phyloP scores from a whole-genome alignment of 2,113 vertebrate species.

The Charadrius vociferus region DNA sequence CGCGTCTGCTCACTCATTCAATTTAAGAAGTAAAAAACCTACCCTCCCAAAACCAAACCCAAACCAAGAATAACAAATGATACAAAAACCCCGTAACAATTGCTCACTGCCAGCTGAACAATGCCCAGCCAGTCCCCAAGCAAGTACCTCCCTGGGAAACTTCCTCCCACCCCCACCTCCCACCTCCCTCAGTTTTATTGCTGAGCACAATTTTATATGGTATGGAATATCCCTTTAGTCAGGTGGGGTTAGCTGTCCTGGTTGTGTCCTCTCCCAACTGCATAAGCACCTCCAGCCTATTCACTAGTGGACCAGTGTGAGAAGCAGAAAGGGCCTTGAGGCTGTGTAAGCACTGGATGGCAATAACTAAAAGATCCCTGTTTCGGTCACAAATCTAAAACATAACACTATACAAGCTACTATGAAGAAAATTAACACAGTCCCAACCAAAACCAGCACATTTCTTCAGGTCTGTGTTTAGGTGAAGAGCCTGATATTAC shows the following conservation, averaged over 20 bases:
- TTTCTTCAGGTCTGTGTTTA: neutral
- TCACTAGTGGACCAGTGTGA: rapidly evolving
- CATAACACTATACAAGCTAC: neutral
- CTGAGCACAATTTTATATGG: neutral
- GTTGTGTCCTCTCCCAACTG: neutral
- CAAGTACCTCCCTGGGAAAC: rapidly evolving
- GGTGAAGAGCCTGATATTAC: neutral
- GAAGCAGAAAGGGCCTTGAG: neutral
- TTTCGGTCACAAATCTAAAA: neutral
- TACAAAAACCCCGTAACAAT: neutral
- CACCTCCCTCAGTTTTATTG: neutral
- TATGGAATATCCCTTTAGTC: neutral
- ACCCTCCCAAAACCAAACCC: neutral
- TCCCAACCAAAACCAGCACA: neutral
- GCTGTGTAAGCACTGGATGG: neutral
- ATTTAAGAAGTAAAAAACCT: neutral
- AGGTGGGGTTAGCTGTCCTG: neutral
- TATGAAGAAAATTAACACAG: neutral
- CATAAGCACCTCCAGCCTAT: neutral
- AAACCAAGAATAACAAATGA: neutral
- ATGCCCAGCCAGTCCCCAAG: neutral
- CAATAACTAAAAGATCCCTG: neutral
- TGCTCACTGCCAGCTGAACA: neutral
- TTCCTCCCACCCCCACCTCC: too few relatives aligned
- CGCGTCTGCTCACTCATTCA: neutral